Base-by-base conservation (phyloP, 1,140 invertebrate genomes). In the Anthonomus grandis region DNA sequence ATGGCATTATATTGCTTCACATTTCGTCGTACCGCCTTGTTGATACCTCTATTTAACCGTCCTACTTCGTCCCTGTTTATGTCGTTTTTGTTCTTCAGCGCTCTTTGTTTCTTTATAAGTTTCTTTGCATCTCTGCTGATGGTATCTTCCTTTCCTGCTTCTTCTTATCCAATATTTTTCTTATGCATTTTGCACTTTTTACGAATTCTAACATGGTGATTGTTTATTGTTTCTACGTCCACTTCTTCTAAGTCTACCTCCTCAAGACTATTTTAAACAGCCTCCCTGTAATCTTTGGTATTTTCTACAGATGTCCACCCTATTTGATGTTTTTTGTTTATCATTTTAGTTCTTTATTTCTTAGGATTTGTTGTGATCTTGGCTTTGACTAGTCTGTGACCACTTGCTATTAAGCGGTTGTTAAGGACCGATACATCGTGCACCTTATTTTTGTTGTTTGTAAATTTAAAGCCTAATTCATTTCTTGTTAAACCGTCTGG, bases 71-170 rank as follows among this genome's bases (percentile, higher is more conserved):
- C 41, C 21, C 41, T 44, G 41, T 21, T 44, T 44, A 10, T 44
- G 41, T 44, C 41, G 21, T 44, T 44, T 21, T 39, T 44, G 21
- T 44, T 44, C 41, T 44, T 44, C 41, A 44, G 41, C 41, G 18
- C 37, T 13, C 41, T 44, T 44, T 21, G 41, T 44, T 44, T 39
- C 37, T 39, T 17, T 17, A 39, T 39, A 12, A 9, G 37, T 9
- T 12, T 39, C 37, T 39, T 39, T 39, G 37, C 8, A 17, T 39
- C 37, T 39, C 10, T 12, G 37, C 37, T 44, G 41, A 44, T 44
- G 9, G 18, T 44, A 22, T 44, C 13, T 44, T 21, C 41, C 41
- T 44, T 44, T 18, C 41, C 41, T 44, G n/a, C 37, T 39, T 10
- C 37, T 17, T 17, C 37, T 39, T 17, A 17, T 39, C 37, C 37